Evolutionary conservation across 53 echinoderm and acorn worm genomes (phyloP).

Genomic region (Antedon mediterranea): DNA sequence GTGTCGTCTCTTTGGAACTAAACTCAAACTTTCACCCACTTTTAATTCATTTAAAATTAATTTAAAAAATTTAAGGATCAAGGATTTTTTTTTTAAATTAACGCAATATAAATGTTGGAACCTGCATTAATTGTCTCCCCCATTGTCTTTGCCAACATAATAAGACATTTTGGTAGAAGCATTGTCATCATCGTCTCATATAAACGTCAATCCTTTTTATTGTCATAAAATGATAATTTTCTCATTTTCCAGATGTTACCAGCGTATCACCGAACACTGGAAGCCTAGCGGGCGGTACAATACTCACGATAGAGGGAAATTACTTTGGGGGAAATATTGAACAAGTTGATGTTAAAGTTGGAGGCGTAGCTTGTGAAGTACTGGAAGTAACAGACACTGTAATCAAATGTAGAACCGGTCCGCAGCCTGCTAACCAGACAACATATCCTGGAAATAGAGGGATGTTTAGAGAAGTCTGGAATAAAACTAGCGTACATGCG

Average conservation of each 20-base stretch:
- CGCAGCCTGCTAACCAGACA: background rate
- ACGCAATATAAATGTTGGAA: no score
- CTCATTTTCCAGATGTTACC: conserved; percentile 31
- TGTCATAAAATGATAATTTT: no score
- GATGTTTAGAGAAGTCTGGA: background rate
- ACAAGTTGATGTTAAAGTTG: conserved; percentile 21
- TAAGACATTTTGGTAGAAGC: no score
- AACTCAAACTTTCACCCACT: no score
- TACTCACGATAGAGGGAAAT: conserved; percentile 17
- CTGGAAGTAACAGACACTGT: background rate
- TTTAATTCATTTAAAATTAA: no score
- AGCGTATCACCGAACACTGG: conserved; percentile 26
- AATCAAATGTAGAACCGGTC: conserved; percentile 1
- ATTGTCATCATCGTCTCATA: no score
- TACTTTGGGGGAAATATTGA: conserved; percentile 13
- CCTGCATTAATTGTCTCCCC: no score
- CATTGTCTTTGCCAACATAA: no score
- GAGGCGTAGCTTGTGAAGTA: conserved; percentile 9
- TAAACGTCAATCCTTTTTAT: no score
- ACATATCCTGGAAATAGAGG: background rate
- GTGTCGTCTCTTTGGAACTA: no score
- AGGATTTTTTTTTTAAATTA: no score
- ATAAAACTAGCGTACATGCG: background rate
- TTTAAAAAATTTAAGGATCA: no score
- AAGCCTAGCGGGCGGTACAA: conserved; percentile 32